Percentiles rank a stretch among this genome's conserved stretches.
These are phyloP conservation scores for Meghimatium bilineatum DNA, from an alignment of 2,888 invertebrate species.

Conservation along the genomic window DNA sequence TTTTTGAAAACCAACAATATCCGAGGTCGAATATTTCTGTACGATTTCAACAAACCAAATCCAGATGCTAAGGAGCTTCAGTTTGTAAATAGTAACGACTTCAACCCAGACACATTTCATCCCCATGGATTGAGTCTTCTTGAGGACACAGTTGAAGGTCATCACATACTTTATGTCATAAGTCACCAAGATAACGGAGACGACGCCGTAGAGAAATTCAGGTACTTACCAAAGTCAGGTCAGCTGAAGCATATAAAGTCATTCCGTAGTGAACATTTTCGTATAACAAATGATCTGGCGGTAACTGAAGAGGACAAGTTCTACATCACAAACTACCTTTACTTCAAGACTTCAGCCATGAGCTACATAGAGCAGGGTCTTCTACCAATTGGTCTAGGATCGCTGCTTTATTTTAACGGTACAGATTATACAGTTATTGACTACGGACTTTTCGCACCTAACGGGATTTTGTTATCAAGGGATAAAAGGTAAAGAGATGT, in stretches of 20 bases:
- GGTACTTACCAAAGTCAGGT: conserved; percentile 16
- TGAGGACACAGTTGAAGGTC: conserved; percentile 50
- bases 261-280: background rate
- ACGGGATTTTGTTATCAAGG: conserved; percentile 32
- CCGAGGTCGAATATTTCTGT: conserved; percentile 58
- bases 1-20: conserved; percentile 52
- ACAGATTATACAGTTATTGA: background rate
- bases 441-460: background rate
- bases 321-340: conserved; percentile 47
- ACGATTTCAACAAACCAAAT: conserved; percentile 58
- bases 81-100: conserved; percentile 48
- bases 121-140: conserved; percentile 58
- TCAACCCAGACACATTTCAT: conserved; percentile 51
- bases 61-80: conserved; percentile 56
- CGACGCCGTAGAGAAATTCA: conserved; percentile 42
- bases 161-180: conserved; percentile 38
- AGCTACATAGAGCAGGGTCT: conserved; percentile 17
- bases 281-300: conserved; percentile 31
- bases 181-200: conserved; percentile 7
- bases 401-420: conserved; percentile 33
- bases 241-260: conserved; percentile 30
- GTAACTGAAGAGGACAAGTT: conserved; percentile 31
- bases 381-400: conserved; percentile 2
- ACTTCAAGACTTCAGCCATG: background rate
- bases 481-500: conserved; percentile 32